A percentile compares a stretch with the other conserved stretches of the same genome.
These are phyloP conservation scores for Leuciscus idus DNA, from an alignment of 2,113 vertebrate genomes.

Conservation along the genomic window DNA sequence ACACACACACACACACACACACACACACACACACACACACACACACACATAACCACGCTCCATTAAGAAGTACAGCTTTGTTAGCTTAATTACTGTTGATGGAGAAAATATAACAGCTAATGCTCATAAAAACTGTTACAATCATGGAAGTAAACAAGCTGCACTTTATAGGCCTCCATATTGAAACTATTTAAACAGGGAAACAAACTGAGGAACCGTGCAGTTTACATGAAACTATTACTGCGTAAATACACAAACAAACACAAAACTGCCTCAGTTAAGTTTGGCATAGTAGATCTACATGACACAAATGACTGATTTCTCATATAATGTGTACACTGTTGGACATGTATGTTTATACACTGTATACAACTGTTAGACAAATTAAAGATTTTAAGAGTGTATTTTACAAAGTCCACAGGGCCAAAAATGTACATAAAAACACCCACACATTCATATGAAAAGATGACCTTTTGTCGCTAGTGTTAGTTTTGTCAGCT, in stretches of 20 bases:
- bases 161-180: slow-evolving; percentile 57
- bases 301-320: not conserved
- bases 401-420: not conserved
- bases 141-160: slow-evolving; percentile 54
- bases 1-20: slow-evolving; percentile 25
- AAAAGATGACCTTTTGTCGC: not conserved
- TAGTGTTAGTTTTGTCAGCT: no score
- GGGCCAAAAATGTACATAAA: not conserved
- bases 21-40: not conserved
- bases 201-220: slow-evolving; percentile 38
- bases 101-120: slow-evolving; percentile 49
- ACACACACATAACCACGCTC: not conserved
- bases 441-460: not conserved
- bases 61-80: slow-evolving; percentile 50
- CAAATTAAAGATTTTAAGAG: not conserved
- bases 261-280: slow-evolving; percentile 4
- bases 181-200: slow-evolving; percentile 60
- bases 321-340: not conserved
- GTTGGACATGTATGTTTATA: not conserved
- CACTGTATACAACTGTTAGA: not conserved
- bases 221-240: slow-evolving; percentile 38
- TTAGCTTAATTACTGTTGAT: slow-evolving; percentile 55
- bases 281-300: not conserved
- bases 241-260: slow-evolving; percentile 34
- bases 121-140: slow-evolving; percentile 59